Base-by-base conservation (phyloP, 1,140 invertebrate genomes). In the Procambarus virginalis region DNA sequence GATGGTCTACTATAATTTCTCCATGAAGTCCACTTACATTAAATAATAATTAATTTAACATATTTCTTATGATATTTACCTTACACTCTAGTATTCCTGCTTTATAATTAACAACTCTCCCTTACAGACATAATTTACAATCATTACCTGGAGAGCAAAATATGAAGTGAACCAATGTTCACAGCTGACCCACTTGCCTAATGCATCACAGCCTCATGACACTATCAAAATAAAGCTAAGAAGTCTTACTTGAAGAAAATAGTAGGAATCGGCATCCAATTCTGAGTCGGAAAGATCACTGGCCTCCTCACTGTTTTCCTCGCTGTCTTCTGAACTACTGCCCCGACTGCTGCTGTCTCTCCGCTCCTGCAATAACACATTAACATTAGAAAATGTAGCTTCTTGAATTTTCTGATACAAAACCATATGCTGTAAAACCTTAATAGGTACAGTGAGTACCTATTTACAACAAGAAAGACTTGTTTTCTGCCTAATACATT, bases 181-280 rank as follows among this genome's bases (percentile, higher is more conserved):
- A 34, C 34, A 34, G 34, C 34, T 34, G 34, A 34, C 34, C 34
- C 34, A 34, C 34, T 34, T 34, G 34, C 34, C 34, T 34, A 34
- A 34, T 55, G 51, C 12, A 8, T 55, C 51, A 55, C 49, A 80
- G n/a, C 48, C 9, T 4, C 5, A 84, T 55, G 46, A 73, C 58
- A 75, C 58, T n/a, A 84, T 77, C 68, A 8, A n/a, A 78, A 79
- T 55, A 55, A 55, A 55, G 12, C 4, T 12, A 9, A 9, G 12
- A 55, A 76, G 22, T n/a, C 58, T 10, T 86, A 93, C 92, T 91
- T 93, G 92, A 5, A 95, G 92, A 92, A 99, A 99, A 93, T 98
- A 99, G 94, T 97, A 99, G 93, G 97, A 97, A 90, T 99, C 98
- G 90, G 97, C 95, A 93, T 98, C 97, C 91, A 97, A 94, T 93